A percentile compares a stretch with the other conserved stretches of the same genome.
These are phyloP conservation scores for Himantopus leucocephalus DNA, from an alignment of 2,113 vertebrate genomes.

Conservation along the genomic window DNA sequence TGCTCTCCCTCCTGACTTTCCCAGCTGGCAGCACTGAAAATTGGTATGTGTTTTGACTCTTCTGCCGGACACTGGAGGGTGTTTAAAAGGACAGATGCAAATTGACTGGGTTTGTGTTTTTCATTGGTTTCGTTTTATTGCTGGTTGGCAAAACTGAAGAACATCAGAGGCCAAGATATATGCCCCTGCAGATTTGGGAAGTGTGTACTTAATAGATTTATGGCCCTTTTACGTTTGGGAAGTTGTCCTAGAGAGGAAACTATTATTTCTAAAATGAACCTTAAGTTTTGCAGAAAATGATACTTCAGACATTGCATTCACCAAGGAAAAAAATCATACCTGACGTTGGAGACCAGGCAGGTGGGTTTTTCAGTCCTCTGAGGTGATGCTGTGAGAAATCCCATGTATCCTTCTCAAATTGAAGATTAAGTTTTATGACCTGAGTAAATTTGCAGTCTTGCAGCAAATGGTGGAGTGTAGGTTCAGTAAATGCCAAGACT, in stretches of 20 bases:
- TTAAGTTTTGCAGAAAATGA: neutral
- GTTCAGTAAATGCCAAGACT: conserved; percentile 70
- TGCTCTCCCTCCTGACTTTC: neutral
- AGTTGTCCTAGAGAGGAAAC: neutral
- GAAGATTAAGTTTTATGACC: conserved; percentile 21
- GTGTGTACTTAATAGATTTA: conserved; percentile 9
- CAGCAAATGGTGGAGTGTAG: conserved; percentile 21
- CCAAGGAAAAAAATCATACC: neutral
- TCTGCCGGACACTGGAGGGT: neutral
- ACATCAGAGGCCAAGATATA: neutral
- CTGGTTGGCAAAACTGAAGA: conserved; percentile 8
- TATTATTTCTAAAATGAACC: neutral
- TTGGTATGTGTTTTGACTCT: neutral
- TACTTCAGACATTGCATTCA: neutral
- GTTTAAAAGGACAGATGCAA: neutral
- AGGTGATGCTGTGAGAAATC: neutral
- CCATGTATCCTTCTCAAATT: neutral
- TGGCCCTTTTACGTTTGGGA: neutral
- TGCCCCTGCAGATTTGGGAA: neutral
- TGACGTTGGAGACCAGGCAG: neutral
- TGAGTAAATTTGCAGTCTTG: conserved; percentile 44
- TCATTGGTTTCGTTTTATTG: conserved; percentile 10
- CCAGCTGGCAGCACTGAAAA: neutral
- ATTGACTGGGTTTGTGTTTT: neutral
- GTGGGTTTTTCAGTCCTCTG: neutral